phyloP scores from a whole-genome alignment of 1,140 invertebrate species.

The Cyclargus thomasi region DNA sequence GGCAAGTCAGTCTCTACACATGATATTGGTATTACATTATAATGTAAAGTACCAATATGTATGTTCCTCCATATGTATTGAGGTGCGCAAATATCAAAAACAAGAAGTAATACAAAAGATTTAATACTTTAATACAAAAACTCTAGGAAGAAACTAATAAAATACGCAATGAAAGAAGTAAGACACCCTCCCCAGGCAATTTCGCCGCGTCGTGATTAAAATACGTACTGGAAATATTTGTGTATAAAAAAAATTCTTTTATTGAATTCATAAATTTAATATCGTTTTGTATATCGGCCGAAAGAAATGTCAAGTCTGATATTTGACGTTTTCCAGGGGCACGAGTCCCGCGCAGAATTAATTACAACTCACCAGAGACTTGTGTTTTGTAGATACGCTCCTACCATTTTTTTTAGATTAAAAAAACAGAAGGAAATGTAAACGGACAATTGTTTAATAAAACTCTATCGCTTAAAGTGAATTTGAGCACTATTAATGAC shows the following conservation, averaged over 20 bases:
- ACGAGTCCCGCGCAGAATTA: not conserved
- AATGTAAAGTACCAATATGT: no score
- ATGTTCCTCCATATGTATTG: no score
- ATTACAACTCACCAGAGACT: not conserved
- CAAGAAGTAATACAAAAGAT: not conserved
- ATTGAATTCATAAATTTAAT: constrained; percentile 15
- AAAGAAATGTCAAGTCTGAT: constrained; percentile 12
- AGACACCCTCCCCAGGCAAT: not conserved
- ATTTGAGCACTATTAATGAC: no score
- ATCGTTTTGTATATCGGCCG: constrained; percentile 6
- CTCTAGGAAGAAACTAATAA: not conserved
- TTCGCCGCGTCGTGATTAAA: not conserved
- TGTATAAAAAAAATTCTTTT: not conserved
- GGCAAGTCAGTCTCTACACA: no score
- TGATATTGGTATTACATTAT: no score
- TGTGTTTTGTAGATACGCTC: not conserved
- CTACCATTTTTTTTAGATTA: not conserved
- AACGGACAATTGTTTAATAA: no score
- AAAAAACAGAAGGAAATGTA: no score
- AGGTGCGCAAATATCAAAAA: not conserved
- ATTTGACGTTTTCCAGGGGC: constrained; percentile 13
- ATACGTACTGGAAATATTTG: not conserved
- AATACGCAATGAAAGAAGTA: not conserved
- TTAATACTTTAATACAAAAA: not conserved
- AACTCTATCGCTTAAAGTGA: no score